phyloP scores from a whole-genome alignment of 2,113 vertebrate genomes.

The Eretmochelys imbricata region DNA sequence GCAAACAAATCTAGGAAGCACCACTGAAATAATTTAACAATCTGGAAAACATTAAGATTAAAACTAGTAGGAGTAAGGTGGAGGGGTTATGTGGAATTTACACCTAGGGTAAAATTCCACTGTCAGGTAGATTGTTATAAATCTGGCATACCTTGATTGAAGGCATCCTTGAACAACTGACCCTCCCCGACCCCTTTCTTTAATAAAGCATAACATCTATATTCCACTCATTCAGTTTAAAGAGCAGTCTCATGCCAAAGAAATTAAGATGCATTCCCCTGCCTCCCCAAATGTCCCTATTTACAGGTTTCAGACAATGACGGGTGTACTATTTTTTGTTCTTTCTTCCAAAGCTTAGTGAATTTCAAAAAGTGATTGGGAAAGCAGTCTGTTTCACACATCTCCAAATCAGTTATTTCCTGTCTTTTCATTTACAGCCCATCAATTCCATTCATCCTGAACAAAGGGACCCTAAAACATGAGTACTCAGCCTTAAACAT shows the following conservation, averaged over 20 bases:
- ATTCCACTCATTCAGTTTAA: neutral
- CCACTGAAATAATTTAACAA: neutral
- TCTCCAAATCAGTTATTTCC: neutral
- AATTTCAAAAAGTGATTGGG: slow-evolving; percentile 11
- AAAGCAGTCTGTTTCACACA: neutral
- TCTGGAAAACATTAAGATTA: neutral
- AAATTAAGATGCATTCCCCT: slow-evolving; percentile 1
- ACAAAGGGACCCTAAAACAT: neutral
- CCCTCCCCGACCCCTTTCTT: neutral
- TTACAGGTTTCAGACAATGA: neutral
- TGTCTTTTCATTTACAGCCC: neutral
- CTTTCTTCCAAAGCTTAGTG: neutral
- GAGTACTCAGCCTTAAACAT: neutral
- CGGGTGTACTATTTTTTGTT: neutral
- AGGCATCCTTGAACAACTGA: neutral
- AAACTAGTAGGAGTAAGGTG: neutral
- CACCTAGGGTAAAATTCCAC: neutral
- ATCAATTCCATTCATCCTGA: neutral
- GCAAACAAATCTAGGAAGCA: neutral
- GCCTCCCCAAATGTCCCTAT: neutral
- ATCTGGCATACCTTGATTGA: neutral
- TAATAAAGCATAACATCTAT: slow-evolving; percentile 25
- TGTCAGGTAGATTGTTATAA: neutral
- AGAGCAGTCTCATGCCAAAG: neutral
- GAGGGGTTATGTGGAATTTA: neutral